These are phyloP conservation scores for Yponomeuta plumbellus DNA, from an alignment of 2,888 invertebrate species.

Conservation along the genomic window DNA sequence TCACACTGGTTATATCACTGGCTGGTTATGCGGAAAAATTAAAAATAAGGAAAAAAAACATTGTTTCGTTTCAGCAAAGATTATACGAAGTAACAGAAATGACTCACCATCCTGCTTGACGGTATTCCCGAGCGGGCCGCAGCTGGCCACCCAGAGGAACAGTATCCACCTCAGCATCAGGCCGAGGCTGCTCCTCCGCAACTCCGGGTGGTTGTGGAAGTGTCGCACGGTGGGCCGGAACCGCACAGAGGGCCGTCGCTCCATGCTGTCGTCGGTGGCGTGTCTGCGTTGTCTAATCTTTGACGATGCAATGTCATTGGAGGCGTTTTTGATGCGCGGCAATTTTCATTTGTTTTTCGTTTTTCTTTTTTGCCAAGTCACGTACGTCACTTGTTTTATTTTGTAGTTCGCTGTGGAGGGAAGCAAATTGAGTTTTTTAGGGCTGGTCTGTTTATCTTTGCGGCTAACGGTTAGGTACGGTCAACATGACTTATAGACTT, in stretches of 20 bases:
- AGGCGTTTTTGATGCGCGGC: slow-evolving; percentile 19
- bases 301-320: slow-evolving; percentile 33
- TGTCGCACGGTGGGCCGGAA: slow-evolving; percentile 60
- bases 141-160: slow-evolving; percentile 63
- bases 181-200: slow-evolving; percentile 47
- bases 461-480: background rate
- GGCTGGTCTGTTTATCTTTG: background rate
- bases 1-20: background rate
- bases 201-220: slow-evolving; percentile 69
- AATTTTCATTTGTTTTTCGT: slow-evolving; percentile 19
- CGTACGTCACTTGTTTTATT: background rate
- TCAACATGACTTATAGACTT: no score
- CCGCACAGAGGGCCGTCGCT: slow-evolving; percentile 39
- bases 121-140: slow-evolving; percentile 62
- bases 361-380: background rate
- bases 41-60: background rate
- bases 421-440: background rate
- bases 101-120: slow-evolving; percentile 69
- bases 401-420: background rate
- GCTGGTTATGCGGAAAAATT: background rate
- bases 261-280: slow-evolving; percentile 39
- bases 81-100: background rate
- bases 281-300: slow-evolving; percentile 7
- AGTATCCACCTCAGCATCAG: slow-evolving; percentile 67
- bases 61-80: background rate